Evolutionary conservation across 2,888 invertebrate species (phyloP).

Genomic region (Crossocerus cetratus): DNA sequence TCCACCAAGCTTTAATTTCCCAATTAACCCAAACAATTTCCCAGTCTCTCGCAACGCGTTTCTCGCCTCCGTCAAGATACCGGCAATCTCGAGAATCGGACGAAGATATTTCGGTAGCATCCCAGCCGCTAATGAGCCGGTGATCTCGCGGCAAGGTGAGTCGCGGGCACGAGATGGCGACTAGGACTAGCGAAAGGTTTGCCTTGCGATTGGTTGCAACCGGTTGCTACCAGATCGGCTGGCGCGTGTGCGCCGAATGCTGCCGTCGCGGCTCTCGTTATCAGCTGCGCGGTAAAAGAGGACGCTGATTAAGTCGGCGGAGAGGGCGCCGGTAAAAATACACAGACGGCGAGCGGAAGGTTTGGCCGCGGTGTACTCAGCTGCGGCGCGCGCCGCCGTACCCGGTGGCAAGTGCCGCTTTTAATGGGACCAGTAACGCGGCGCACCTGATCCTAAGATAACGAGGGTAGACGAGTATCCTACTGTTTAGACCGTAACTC

Average conservation of each 20-base stretch:
- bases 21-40: too few relatives aligned
- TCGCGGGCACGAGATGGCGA: background rate
- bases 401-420: background rate
- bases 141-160: too few relatives aligned
- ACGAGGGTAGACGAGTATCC: background rate
- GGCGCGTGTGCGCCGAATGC: conserved; percentile 19
- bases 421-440: background rate
- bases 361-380: conserved; percentile 31
- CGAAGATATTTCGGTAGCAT: too few relatives aligned
- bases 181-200: background rate
- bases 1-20: too few relatives aligned
- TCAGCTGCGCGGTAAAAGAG: background rate
- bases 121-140: too few relatives aligned
- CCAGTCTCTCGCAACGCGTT: too few relatives aligned
- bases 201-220: conserved; percentile 34
- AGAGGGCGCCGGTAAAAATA: conserved; percentile 12
- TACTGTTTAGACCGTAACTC: conserved; percentile 6
- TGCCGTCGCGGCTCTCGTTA: background rate
- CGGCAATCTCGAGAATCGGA: too few relatives aligned
- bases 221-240: conserved; percentile 36
- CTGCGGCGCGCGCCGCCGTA: conserved; percentile 14
- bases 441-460: background rate
- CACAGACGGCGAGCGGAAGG: background rate
- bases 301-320: background rate
- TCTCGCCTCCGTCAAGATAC: too few relatives aligned